Conservation (phyloP, 92 coral and sea anemone species). For the Ricordea florida region DNA sequence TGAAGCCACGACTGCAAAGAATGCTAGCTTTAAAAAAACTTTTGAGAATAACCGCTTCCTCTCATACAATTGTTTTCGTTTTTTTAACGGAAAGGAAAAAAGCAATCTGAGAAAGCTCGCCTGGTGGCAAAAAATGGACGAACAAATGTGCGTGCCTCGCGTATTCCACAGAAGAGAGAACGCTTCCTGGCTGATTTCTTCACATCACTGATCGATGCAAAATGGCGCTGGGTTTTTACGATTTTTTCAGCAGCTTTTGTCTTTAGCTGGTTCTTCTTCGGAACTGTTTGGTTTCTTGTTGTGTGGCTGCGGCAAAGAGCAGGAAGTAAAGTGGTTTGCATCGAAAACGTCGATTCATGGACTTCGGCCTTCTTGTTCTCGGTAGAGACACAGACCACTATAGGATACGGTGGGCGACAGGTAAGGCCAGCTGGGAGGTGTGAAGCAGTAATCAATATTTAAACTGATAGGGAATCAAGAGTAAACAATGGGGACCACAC, state of each 20-base stretch:
- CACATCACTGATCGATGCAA: slow-evolving; percentile 87
- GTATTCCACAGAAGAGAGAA: slow-evolving; percentile 67
- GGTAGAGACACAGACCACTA: slow-evolving; percentile 96
- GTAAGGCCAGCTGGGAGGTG: slow-evolving; percentile 54
- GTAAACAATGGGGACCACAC: too few species aligned
- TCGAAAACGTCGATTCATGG: slow-evolving; percentile 93
- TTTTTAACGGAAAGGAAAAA: not conserved
- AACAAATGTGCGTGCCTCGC: slow-evolving; percentile 61
- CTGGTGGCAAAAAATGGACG: slow-evolving; percentile 77
- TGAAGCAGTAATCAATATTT: too few species aligned
- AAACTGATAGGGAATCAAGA: too few species aligned
- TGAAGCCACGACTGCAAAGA: too few species aligned
- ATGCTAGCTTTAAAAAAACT: too few species aligned
- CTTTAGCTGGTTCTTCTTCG: slow-evolving; percentile 88
- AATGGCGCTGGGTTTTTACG: slow-evolving; percentile 81
- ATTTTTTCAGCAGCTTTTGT: slow-evolving; percentile 78
- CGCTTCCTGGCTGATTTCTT: slow-evolving; percentile 87
- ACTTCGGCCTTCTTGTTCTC: slow-evolving; percentile 92
- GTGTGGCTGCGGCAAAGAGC: slow-evolving; percentile 50
- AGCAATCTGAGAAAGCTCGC: slow-evolving; percentile 31
- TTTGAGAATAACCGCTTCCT: too few species aligned
- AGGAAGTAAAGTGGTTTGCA: slow-evolving; percentile 63
- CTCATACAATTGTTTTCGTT: too few species aligned
- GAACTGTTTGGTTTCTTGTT: slow-evolving; percentile 83
- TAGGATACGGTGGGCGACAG: slow-evolving; percentile 98